Evolutionary conservation across 2,797 vertebrate genomes (phyloP), one percentile per base, ranked within the genome.

Genomic region (Hemibagrus guttatus): DNA sequence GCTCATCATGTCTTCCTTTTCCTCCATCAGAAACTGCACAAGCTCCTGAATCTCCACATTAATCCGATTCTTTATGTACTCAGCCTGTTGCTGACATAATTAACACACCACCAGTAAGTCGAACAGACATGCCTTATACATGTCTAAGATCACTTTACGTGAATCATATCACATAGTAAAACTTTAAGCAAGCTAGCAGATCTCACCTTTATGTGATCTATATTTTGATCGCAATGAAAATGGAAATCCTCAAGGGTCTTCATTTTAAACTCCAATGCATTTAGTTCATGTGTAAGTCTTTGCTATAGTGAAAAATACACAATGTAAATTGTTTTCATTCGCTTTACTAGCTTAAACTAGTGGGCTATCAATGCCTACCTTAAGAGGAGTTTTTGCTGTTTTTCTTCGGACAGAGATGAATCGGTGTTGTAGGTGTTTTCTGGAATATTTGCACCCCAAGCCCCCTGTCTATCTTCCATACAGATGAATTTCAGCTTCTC

Each of bases 401-500:
- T n/a, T n/a, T n/a, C 46, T 68, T 89, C 88, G 4, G 0, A 88
- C 61, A 2, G 90, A 88, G 11, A 88, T 52, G 31, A 84, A 82
- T 0, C 6, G 31, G 76, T 91, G 90, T 0, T 85, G 42, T 5
- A 75, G 69, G 61, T 91, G 90, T 56, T 82, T 79, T 5, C 1
- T 42, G 9, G 89, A 90, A 21, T 86, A 86, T 69, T 79, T 71
- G 35, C 87, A 91, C 17, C 84, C 17, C 31, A 87, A 31, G 74
- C 90, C 90, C 49, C 82, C 58, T 88, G 81, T 4, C 80, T 46
- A 28, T 90, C 85, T 42, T 86, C 68, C 59, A 83, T 58, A 64
- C 90, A 91, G 61, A 85, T 89, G 1, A 91, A 81, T 66, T 88
- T 89, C 63, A 91, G 59, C 49, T 28, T 84, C 64, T 91, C 85